Conservation (phyloP, 1,140 invertebrate species). For the Subanguina moxae region DNA sequence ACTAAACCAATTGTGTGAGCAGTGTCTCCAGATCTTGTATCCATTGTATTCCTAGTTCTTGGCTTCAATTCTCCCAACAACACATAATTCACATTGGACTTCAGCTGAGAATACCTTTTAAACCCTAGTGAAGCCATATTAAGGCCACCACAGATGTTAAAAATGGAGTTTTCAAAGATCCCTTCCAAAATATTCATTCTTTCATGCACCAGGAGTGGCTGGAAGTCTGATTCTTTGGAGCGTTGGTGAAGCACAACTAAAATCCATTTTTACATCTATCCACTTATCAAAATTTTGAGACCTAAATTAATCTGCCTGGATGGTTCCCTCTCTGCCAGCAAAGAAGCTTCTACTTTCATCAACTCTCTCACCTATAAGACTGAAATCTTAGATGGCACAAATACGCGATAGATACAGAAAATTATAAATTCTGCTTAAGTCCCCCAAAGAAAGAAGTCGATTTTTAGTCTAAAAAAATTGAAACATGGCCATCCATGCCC, state of each 20-base stretch:
- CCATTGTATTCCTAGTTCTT: neutral
- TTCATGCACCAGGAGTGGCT: constrained; percentile 26
- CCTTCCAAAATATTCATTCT: constrained; percentile 25
- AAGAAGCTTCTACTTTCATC: neutral
- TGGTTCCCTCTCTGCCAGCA: neutral
- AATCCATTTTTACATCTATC: constrained; percentile 10
- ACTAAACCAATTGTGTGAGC: neutral
- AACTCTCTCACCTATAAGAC: too few species aligned
- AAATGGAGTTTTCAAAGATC: constrained; percentile 34
- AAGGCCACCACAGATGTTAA: constrained; percentile 33
- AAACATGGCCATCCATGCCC: too few species aligned
- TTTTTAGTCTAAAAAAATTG: too few species aligned
- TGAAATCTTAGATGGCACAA: too few species aligned
- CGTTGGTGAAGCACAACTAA: constrained; percentile 50
- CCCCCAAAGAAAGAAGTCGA: too few species aligned
- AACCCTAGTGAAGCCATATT: constrained; percentile 43
- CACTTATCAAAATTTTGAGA: too few species aligned
- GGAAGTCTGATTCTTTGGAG: constrained; percentile 24
- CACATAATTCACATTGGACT: constrained; percentile 40
- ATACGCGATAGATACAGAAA: too few species aligned
- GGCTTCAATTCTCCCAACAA: constrained; percentile 37
- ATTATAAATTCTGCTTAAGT: too few species aligned
- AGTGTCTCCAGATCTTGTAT: neutral
- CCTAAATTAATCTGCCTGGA: neutral
- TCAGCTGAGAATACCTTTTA: constrained; percentile 18